Base-by-base conservation (phyloP, 2,113 vertebrate genomes). In the Scortum barcoo region DNA sequence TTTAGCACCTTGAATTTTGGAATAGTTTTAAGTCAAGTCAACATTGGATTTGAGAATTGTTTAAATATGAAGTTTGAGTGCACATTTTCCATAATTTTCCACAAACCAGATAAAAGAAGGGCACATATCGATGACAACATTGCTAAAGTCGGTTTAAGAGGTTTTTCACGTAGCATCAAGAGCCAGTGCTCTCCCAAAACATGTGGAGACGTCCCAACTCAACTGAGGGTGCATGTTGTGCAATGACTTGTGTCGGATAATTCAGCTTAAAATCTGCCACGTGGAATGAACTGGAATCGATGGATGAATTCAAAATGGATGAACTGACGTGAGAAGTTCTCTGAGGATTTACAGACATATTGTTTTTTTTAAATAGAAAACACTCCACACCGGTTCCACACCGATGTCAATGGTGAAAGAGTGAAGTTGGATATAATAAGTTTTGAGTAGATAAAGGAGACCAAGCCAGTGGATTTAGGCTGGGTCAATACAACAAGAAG, bases 361-460 rank as follows among this genome's bases (percentile, higher is more conserved):
- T 40, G 6, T 51, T 53, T 12, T 14, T 53, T 12, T 14, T 40
- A 28, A 28, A 9, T 13, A 14, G 11, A 2, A 42, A 3, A 20
- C 1, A 0, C 5, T 46, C 19, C n/a, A n/a, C n/a, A n/a, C n/a
- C n/a, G n/a, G 4, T 65, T 76, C 8, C 24, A 53, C 12, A 76
- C 22, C 26, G 22, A 75, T 48, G 20, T 40, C 60, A 42, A 10
- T 14, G 24, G 7, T 54, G 26, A 28, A 75, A 70, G 69, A 40
- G 57, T 38, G 16, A 46, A 61, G 28, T 61, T 42, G 0, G 12
- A 54, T 70, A 20, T 40, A 65, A 70, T 16, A 58, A 36, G 57
- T 75, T 61, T 75, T 12, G 12, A 33, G 44, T 38, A 63, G 68
- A 67, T 73, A 33, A 67, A 72, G 1, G 1, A 60, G 36, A 65